phyloP scores from a whole-genome alignment of 2,113 vertebrate species.

The Egretta garzetta region DNA sequence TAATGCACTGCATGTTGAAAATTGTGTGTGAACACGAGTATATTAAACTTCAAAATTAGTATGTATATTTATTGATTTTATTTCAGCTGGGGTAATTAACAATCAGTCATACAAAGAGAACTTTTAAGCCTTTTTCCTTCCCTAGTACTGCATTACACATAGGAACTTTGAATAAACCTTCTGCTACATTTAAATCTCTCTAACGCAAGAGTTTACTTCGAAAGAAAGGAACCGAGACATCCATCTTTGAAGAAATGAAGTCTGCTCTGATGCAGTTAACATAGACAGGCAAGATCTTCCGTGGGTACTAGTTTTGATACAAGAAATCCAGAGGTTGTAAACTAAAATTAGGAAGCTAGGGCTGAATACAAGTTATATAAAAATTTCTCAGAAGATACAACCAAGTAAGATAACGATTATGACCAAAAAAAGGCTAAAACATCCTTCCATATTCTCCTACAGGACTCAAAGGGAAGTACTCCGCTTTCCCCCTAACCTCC shows the following conservation, averaged over 20 bases:
- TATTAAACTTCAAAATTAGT: constrained; percentile 14
- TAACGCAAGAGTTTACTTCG: background rate
- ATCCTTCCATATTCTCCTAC: background rate
- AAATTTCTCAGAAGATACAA: background rate
- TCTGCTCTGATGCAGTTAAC: background rate
- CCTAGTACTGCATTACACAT: background rate
- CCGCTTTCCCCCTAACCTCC: background rate
- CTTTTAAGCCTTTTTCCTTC: background rate
- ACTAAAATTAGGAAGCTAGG: background rate
- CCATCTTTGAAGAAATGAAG: background rate
- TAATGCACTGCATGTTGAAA: background rate
- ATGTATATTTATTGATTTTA: background rate
- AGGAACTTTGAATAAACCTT: background rate
- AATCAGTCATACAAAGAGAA: background rate
- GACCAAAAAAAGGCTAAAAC: background rate
- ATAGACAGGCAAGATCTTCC: background rate
- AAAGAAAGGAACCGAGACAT: background rate
- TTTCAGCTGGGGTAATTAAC: background rate
- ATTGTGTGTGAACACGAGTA: background rate
- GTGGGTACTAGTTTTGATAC: background rate
- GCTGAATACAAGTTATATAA: background rate
- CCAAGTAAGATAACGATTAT: background rate
- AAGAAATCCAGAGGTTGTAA: background rate
- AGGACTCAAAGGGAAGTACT: background rate
- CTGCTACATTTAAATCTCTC: background rate